A percentile compares a stretch with the other conserved stretches of the same genome.
Conservation (phyloP, 1,140 invertebrate species). For the Pachypeltis micranthus region DNA sequence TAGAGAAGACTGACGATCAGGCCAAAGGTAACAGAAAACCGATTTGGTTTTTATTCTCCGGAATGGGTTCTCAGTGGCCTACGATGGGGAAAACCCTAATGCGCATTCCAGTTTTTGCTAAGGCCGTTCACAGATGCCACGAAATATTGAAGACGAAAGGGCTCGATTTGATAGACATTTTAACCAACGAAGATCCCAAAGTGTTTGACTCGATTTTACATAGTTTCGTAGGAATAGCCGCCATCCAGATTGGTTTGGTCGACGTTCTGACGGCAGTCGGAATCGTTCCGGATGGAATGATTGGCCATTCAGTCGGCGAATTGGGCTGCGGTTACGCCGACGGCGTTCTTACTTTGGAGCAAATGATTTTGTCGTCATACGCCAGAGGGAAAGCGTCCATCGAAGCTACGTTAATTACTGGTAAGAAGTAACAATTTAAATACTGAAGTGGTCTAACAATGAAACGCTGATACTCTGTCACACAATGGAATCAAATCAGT, state of each 20-base stretch:
- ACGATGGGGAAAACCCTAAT: slow-evolving; percentile 49
- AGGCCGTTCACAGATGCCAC: slow-evolving; percentile 47
- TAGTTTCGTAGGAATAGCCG: slow-evolving; percentile 59
- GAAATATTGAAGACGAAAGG: slow-evolving; percentile 42
- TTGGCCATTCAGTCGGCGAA: slow-evolving; percentile 57
- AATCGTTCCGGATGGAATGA: slow-evolving; percentile 48
- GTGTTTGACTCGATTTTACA: slow-evolving; percentile 46
- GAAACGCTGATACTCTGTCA: too few relatives aligned
- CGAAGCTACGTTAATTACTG: slow-evolving; percentile 40
- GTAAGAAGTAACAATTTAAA: too few relatives aligned
- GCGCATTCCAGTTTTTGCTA: slow-evolving; percentile 49
- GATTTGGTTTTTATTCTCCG: slow-evolving; percentile 62
- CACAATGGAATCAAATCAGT: too few relatives aligned
- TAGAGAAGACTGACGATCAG: too few relatives aligned
- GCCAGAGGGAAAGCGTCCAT: slow-evolving; percentile 47
- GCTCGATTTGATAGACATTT: slow-evolving; percentile 47
- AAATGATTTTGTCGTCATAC: slow-evolving; percentile 50
- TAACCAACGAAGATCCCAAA: slow-evolving; percentile 44
- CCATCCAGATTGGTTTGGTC: slow-evolving; percentile 61
- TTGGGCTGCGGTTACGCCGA: slow-evolving; percentile 58
- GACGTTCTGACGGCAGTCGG: slow-evolving; percentile 43
- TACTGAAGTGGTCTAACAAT: too few relatives aligned
- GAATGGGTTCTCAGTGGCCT: slow-evolving; percentile 55
- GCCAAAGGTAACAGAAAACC: slow-evolving; percentile 46
- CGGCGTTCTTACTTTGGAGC: slow-evolving; percentile 50